A percentile compares a stretch with the other conserved stretches of the same genome.
Evolutionary conservation across 2,888 invertebrate genomes (phyloP).

Genomic region (Petrolisthes manimaculis): DNA sequence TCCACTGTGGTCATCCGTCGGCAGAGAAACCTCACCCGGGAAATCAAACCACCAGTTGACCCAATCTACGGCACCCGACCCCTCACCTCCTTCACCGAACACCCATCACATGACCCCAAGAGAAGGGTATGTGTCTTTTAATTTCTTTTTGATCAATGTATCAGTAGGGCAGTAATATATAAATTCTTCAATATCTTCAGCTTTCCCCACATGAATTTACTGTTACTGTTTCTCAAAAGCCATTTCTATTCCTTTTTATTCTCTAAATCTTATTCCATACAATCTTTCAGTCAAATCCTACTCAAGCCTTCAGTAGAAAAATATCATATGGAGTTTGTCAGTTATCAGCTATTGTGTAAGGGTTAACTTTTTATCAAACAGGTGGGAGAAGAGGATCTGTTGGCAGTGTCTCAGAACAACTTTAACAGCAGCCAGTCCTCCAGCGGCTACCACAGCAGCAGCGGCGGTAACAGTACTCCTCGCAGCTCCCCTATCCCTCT

Average conservation of each 20-base stretch:
- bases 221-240: no score
- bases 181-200: no score
- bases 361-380: neutral
- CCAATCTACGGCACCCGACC: conserved; percentile 63
- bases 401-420: conserved; percentile 52
- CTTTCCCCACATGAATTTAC: no score
- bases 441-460: conserved; percentile 54
- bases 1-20: conserved; percentile 63
- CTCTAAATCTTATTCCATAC: no score
- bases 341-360: no score
- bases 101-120: neutral
- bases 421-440: conserved; percentile 60
- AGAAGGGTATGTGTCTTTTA: neutral
- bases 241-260: no score
- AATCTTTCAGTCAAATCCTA: no score
- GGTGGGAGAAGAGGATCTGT: conserved; percentile 38
- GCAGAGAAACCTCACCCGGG: conserved; percentile 59
- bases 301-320: no score
- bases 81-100: conserved; percentile 63
- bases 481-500: conserved; percentile 54
- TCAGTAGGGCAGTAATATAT: no score
- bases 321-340: no score
- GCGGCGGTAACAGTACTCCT: conserved; percentile 58
- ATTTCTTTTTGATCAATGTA: no score
- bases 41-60: conserved; percentile 62